A percentile compares a stretch with the other conserved stretches of the same genome.
Conservation (phyloP, 2,113 vertebrate species). For the Rhinopithecus roxellana region DNA sequence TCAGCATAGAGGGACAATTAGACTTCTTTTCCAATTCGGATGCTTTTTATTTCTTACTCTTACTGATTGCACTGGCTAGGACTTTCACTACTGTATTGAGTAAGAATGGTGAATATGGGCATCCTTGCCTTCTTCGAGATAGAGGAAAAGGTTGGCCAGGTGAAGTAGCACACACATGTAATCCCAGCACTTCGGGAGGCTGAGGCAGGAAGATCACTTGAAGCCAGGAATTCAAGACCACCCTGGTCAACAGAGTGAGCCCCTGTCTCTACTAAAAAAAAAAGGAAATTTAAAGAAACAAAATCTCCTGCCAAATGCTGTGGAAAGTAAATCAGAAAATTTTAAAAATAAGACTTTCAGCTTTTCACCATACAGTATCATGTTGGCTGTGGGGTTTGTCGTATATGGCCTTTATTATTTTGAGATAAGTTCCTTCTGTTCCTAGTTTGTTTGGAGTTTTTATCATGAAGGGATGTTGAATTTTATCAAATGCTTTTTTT, state of each 20-base stretch:
- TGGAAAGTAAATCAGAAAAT: too few species aligned
- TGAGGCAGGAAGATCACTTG: too few species aligned
- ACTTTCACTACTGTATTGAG: neutral
- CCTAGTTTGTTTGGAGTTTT: neutral
- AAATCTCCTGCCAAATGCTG: too few species aligned
- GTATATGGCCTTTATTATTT: neutral
- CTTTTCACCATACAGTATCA: neutral
- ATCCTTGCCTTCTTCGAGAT: neutral
- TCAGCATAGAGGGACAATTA: neutral
- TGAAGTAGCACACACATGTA: too few species aligned
- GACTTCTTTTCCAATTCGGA: neutral
- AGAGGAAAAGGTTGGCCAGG: neutral
- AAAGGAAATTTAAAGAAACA: too few species aligned
- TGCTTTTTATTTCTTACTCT: neutral
- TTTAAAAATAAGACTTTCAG: neutral
- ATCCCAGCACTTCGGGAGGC: too few species aligned
- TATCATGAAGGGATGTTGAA: neutral
- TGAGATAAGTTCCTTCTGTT: neutral
- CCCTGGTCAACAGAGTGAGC: too few species aligned
- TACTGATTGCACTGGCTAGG: neutral
- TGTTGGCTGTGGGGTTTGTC: neutral
- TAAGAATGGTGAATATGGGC: neutral
- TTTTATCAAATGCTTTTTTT: neutral
- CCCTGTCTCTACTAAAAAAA: too few species aligned
- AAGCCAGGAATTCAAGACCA: too few species aligned